Evolutionary conservation across 2,113 vertebrate genomes (phyloP).

Genomic region (Leptobrachium leishanense): DNA sequence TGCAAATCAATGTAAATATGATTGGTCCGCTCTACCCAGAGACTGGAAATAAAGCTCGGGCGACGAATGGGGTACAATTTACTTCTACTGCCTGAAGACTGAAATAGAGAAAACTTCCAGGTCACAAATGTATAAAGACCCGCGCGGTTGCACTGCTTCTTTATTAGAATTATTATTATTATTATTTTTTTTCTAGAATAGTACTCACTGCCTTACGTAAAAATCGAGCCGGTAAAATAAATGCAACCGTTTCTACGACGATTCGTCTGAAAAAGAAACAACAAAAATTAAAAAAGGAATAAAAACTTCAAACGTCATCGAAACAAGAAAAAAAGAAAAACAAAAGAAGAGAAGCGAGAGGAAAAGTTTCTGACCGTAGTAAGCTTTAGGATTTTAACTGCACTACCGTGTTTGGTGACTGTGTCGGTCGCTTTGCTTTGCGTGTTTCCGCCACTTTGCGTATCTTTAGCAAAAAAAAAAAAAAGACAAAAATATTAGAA

Average conservation of each 20-base stretch:
- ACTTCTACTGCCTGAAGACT: constrained; percentile 71
- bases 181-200: constrained; percentile 69
- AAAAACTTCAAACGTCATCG: constrained; percentile 56
- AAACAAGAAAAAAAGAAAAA: constrained; percentile 50
- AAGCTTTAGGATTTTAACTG: constrained; percentile 79
- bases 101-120: constrained; percentile 67
- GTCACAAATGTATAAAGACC: constrained; percentile 64
- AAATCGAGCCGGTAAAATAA: constrained; percentile 70
- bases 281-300: constrained; percentile 62
- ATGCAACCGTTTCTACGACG: constrained; percentile 78
- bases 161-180: constrained; percentile 51
- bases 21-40: constrained; percentile 74
- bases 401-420: constrained; percentile 81
- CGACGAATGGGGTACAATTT: constrained; percentile 73
- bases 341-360: neutral
- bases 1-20: constrained; percentile 77
- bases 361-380: constrained; percentile 75
- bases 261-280: constrained; percentile 56
- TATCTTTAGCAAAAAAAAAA: constrained; percentile 71
- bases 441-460: constrained; percentile 73
- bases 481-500: constrained; percentile 41
- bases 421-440: constrained; percentile 78
- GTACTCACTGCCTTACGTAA: constrained; percentile 87
- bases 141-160: constrained; percentile 71
- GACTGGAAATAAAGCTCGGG: constrained; percentile 72